phyloP scores from a whole-genome alignment of 2,797 vertebrate genomes.

The Xenops minutus region DNA sequence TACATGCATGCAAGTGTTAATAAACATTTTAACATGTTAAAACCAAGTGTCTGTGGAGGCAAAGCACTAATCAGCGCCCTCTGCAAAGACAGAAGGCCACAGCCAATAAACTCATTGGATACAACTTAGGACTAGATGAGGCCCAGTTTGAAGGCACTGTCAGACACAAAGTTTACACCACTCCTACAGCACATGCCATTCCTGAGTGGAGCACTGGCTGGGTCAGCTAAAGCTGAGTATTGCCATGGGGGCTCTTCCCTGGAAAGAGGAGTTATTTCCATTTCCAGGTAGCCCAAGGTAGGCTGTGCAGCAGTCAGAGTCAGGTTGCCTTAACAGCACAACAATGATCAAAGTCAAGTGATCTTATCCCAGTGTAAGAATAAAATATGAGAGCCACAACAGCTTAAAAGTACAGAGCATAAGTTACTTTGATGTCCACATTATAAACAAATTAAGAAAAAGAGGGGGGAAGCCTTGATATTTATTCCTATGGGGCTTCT shows the following conservation, averaged over 20 bases:
- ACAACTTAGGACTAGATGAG: not conserved
- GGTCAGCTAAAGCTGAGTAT: not conserved
- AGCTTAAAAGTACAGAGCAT: not conserved
- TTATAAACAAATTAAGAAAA: not conserved
- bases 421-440: not conserved
- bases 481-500: not conserved
- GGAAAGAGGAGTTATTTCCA: not conserved
- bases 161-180: not conserved
- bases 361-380: not conserved
- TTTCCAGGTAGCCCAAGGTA: not conserved
- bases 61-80: not conserved
- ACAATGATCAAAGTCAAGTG: not conserved
- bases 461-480: not conserved
- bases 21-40: not conserved
- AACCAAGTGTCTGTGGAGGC: not conserved
- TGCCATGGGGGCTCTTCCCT: not conserved
- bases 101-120: not conserved
- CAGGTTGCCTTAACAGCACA: not conserved
- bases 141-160: not conserved
- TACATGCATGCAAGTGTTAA: not conserved
- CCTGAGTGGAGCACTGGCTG: not conserved
- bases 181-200: not conserved
- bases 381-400: not conserved
- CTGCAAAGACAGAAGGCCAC: not conserved
- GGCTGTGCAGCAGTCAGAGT: not conserved